Evolutionary conservation across 2,797 vertebrate species (phyloP).

Genomic region (Anas georgica): DNA sequence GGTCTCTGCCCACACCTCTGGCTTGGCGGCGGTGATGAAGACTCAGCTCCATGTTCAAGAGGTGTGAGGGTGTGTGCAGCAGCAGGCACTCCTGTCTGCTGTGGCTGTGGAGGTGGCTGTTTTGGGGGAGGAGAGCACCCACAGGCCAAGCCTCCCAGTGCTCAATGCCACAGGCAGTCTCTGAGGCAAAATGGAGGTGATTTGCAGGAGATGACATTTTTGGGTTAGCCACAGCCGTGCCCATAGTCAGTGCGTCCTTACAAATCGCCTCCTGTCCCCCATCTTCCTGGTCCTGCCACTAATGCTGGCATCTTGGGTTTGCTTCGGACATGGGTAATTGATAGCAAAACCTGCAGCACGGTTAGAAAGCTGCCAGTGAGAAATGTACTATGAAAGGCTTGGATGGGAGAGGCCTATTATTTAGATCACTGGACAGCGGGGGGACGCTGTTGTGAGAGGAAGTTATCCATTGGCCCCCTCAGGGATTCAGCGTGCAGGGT

Average conservation of each 20-base stretch:
- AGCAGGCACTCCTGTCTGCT: background rate
- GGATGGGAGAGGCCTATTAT: background rate
- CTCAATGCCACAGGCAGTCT: background rate
- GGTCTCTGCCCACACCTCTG: background rate
- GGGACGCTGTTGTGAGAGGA: background rate
- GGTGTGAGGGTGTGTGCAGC: accelerated
- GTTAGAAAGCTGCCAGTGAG: background rate
- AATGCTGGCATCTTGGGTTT: background rate
- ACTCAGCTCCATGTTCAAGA: accelerated
- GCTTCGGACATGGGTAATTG: background rate
- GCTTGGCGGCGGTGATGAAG: background rate
- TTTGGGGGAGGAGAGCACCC: background rate
- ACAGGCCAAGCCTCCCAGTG: background rate
- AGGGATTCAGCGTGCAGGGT: background rate
- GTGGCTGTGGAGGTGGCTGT: background rate
- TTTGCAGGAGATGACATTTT: accelerated
- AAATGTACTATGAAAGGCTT: background rate
- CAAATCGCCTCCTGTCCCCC: background rate
- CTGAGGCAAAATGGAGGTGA: background rate
- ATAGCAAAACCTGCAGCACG: background rate
- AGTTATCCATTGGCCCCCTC: background rate
- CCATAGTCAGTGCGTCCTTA: too few relatives aligned
- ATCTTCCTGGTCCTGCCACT: background rate
- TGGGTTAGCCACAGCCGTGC: background rate
- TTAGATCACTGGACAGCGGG: background rate